These are phyloP conservation scores for Xiphorhynchus elegans DNA, from an alignment of 2,113 vertebrate species.

Conservation along the genomic window DNA sequence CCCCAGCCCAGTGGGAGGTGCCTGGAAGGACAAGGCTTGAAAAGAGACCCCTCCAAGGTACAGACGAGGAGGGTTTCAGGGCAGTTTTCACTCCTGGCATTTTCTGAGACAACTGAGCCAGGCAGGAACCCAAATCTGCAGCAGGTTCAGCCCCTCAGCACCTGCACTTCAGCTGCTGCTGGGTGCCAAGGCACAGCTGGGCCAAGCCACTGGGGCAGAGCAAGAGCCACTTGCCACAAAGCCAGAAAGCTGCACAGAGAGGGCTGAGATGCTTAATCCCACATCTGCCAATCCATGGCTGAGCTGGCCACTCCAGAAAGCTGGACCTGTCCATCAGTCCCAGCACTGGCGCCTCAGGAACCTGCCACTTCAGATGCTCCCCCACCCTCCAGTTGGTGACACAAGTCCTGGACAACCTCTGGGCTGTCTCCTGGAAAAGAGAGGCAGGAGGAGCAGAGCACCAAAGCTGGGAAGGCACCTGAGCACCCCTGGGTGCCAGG, in stretches of 20 bases:
- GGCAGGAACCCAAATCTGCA: not conserved
- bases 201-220: accelerated
- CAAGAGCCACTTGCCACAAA: accelerated
- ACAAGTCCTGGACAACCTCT: not conserved
- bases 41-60: not conserved
- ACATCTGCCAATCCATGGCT: not conserved
- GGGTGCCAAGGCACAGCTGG: not conserved
- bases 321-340: not conserved
- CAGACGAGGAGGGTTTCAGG: not conserved
- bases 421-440: not conserved
- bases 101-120: not conserved
- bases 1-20: accelerated
- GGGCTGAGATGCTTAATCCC: not conserved
- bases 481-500: not conserved
- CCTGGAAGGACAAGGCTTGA: not conserved
- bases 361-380: not conserved
- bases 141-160: not conserved
- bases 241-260: not conserved
- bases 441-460: not conserved
- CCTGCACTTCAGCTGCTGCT: not conserved
- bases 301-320: not conserved
- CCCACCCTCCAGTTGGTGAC: accelerated
- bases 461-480: not conserved
- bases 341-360: not conserved
- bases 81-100: not conserved